Evolutionary conservation across 2,113 vertebrate genomes (phyloP).

Genomic region (Ophthalmolycus amberensis): DNA sequence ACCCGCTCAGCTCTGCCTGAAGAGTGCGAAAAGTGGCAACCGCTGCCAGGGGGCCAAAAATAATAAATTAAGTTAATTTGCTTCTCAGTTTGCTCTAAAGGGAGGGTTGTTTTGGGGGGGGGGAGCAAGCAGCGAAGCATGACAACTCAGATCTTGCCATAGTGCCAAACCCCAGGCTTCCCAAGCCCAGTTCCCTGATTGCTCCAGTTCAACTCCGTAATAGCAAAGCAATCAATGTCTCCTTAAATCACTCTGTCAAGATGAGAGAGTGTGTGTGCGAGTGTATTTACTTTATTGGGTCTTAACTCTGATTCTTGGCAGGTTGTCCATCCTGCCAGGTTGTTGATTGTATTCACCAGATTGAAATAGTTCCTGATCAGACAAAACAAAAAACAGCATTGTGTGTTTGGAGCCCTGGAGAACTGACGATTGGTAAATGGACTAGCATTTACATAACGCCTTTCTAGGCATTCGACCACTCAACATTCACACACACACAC

Average conservation of each 20-base stretch:
- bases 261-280: neutral
- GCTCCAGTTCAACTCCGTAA: slow-evolving; percentile 54
- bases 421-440: neutral
- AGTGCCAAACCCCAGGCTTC: slow-evolving; percentile 66
- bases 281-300: slow-evolving; percentile 5
- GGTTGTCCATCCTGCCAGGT: slow-evolving; percentile 12
- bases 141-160: slow-evolving; percentile 49
- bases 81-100: slow-evolving; percentile 58
- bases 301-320: slow-evolving; percentile 14
- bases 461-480: too few species aligned
- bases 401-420: neutral
- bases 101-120: neutral
- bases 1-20: slow-evolving; percentile 56
- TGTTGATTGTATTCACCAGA: slow-evolving; percentile 16
- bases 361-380: slow-evolving; percentile 9
- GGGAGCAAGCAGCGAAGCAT: slow-evolving; percentile 5
- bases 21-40: slow-evolving; percentile 70
- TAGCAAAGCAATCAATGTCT: slow-evolving; percentile 60
- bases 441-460: too few species aligned
- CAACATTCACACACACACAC: too few species aligned
- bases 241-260: slow-evolving; percentile 57
- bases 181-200: slow-evolving; percentile 53
- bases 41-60: slow-evolving; percentile 71
- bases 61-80: slow-evolving; percentile 81
- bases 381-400: neutral